Evolutionary conservation across 2,888 invertebrate genomes (phyloP).

Genomic region (Chironomus riparius): DNA sequence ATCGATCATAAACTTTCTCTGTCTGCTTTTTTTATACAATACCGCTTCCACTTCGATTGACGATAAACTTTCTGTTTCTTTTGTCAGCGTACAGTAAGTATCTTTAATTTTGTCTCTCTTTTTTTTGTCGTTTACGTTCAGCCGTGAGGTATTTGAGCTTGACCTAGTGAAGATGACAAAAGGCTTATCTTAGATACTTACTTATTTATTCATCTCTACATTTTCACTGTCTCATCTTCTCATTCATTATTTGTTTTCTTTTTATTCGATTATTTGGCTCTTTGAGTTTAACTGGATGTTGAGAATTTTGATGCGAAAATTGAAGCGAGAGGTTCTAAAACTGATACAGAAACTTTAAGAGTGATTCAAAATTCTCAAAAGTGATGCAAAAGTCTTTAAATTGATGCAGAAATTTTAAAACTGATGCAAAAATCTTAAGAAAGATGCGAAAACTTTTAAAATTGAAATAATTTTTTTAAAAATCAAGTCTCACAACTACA

Average conservation of each 20-base stretch:
- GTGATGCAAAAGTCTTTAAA: too few relatives aligned
- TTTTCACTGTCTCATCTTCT: not conserved
- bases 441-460: too few relatives aligned
- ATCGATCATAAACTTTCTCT: constrained; percentile 25
- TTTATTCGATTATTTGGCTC: too few relatives aligned
- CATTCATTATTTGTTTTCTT: not conserved
- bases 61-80: constrained; percentile 21
- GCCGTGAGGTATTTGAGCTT: not conserved
- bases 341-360: too few relatives aligned
- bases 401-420: too few relatives aligned
- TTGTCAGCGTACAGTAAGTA: not conserved
- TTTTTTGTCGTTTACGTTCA: not conserved
- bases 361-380: too few relatives aligned
- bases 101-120: not conserved
- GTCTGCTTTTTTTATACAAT: not conserved
- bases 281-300: too few relatives aligned
- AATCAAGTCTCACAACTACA: too few relatives aligned
- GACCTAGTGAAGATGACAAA: not conserved
- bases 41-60: not conserved
- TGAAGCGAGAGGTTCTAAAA: too few relatives aligned
- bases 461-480: too few relatives aligned
- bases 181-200: not conserved
- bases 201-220: not conserved
- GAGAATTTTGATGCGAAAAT: too few relatives aligned
- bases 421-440: too few relatives aligned